A percentile compares a stretch with the other conserved stretches of the same genome.
Evolutionary conservation across 2,797 vertebrate genomes (phyloP).

Genomic region (Pseudomugil tenellus): DNA sequence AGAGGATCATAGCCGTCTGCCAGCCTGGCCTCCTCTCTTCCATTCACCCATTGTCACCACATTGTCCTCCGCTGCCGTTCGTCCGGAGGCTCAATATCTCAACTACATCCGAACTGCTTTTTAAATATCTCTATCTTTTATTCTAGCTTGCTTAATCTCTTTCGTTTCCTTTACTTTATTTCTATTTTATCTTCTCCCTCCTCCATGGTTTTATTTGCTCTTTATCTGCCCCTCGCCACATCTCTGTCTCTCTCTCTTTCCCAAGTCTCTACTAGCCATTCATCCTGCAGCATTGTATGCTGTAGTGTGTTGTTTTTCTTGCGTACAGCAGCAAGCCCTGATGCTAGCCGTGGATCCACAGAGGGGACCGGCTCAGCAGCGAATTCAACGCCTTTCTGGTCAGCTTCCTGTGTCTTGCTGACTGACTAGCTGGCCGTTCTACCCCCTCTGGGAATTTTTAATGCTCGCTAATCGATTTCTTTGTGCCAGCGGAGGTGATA

Average conservation of each 20-base stretch:
- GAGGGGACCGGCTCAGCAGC: slow-evolving; percentile 27
- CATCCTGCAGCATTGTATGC: slow-evolving; percentile 39
- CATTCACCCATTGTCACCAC: slow-evolving; percentile 66
- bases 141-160: slow-evolving; percentile 26
- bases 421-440: slow-evolving; percentile 54
- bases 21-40: slow-evolving; percentile 55
- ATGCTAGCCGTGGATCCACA: slow-evolving; percentile 54
- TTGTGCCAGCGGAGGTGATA: slow-evolving; percentile 68
- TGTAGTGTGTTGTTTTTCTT: slow-evolving; percentile 41
- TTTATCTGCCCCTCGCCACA: slow-evolving; percentile 14
- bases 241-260: slow-evolving; percentile 43
- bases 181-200: slow-evolving; percentile 24
- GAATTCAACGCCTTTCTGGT: slow-evolving; percentile 52
- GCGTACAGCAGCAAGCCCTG: slow-evolving; percentile 62
- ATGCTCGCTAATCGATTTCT: slow-evolving; percentile 74
- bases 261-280: slow-evolving; percentile 30
- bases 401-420: slow-evolving; percentile 47
- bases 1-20: slow-evolving; percentile 67
- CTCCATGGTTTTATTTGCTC: slow-evolving; percentile 25
- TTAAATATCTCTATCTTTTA: slow-evolving; percentile 51
- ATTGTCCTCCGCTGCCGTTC: slow-evolving; percentile 45
- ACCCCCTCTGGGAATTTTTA: slow-evolving; percentile 63
- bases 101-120: slow-evolving; percentile 36
- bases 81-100: slow-evolving; percentile 41
- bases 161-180: slow-evolving; percentile 16